These are phyloP conservation scores for Dryas iulia DNA, from an alignment of 1,140 invertebrate species.

Conservation along the genomic window DNA sequence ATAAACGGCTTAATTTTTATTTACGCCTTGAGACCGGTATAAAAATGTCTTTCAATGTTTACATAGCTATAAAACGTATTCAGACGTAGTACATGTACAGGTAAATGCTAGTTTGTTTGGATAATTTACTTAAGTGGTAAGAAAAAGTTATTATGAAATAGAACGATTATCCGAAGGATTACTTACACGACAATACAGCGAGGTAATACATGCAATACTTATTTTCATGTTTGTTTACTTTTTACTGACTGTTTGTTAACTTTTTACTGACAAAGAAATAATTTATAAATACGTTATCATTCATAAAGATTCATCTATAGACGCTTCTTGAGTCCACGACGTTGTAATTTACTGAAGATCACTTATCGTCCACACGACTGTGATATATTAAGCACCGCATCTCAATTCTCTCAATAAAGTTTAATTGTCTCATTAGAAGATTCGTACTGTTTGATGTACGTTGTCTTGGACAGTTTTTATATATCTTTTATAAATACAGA, in stretches of 20 bases:
- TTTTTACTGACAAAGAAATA: too few relatives aligned
- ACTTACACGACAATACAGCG: too few relatives aligned
- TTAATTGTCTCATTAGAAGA: constrained; percentile 62
- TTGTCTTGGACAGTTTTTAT: not conserved
- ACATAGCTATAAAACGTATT: constrained; percentile 16
- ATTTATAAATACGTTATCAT: too few relatives aligned
- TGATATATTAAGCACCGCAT: constrained; percentile 61
- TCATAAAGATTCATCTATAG: not conserved
- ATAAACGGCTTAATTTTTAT: not conserved
- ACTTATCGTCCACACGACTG: constrained; percentile 23
- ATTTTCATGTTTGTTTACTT: too few relatives aligned
- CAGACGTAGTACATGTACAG: not conserved
- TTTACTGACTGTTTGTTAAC: too few relatives aligned
- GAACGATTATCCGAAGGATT: too few relatives aligned
- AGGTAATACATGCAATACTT: too few relatives aligned
- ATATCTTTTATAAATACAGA: not conserved
- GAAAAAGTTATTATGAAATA: not conserved
- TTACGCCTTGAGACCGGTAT: too few relatives aligned
- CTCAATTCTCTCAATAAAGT: constrained; percentile 69
- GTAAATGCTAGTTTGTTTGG: not conserved
- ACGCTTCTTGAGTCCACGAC: not conserved
- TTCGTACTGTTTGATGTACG: not conserved
- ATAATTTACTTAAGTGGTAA: not conserved
- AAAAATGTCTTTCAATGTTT: too few relatives aligned
- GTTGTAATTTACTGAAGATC: constrained; percentile 22